Percentiles rank a stretch among this genome's conserved stretches.
Conservation (phyloP, 35 echinoderm and acorn worm genomes). For the Lytechinus pictus region DNA sequence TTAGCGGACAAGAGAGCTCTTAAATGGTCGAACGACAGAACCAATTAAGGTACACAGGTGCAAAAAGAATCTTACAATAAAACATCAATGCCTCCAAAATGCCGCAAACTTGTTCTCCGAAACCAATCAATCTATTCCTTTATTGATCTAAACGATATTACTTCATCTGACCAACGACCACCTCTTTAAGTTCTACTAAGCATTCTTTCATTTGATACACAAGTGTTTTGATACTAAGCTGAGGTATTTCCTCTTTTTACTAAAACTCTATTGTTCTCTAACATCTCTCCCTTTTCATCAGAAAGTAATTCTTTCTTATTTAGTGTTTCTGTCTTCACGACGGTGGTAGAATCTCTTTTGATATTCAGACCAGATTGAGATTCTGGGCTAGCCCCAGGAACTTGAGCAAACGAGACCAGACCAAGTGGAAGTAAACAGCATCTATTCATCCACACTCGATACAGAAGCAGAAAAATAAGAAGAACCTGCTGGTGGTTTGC, state of each 20-base stretch:
- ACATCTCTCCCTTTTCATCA: neutral
- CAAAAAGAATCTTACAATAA: neutral
- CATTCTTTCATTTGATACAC: conserved; percentile 1
- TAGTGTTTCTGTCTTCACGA: neutral
- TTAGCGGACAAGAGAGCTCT: neutral
- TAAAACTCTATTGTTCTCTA: conserved; percentile 6
- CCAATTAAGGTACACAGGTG: neutral
- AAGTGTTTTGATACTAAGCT: conserved; percentile 29
- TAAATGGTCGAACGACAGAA: neutral
- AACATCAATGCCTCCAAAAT: neutral
- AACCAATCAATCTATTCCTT: conserved; percentile 12
- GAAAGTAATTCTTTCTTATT: conserved; percentile 45
- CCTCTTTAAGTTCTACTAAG: neutral
- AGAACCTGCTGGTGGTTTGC: neutral
- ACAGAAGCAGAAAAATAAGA: conserved; percentile 31
- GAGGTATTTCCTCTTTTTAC: conserved; percentile 37
- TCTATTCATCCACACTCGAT: conserved; percentile 23
- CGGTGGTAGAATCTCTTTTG: conserved; percentile 19
- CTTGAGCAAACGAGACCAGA: conserved; percentile 15
- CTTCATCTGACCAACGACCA: neutral
- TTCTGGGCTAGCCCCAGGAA: neutral
- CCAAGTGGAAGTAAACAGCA: conserved; percentile 40
- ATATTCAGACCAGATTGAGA: neutral
- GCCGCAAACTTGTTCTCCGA: neutral
- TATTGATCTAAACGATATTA: neutral